Conservation (phyloP, 2,888 invertebrate species). For the Brenthis ino region DNA sequence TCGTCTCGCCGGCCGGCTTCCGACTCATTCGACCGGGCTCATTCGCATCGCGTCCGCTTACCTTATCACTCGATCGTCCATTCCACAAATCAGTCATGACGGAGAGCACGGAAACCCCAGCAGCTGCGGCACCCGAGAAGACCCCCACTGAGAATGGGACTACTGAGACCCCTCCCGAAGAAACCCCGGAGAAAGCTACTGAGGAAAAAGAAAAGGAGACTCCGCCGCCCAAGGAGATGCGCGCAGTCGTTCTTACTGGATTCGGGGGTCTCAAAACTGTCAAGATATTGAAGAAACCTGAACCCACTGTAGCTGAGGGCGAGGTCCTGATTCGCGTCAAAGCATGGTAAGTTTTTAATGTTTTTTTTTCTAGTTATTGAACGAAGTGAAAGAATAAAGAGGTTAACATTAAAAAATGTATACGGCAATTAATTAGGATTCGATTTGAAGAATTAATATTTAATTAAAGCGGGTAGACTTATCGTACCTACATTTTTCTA, state of each 20-base stretch:
- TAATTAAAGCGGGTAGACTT: no score
- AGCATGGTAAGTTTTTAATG: constrained; percentile 87
- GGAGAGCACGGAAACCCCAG: constrained; percentile 78
- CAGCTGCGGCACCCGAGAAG: constrained; percentile 80
- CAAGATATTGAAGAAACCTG: constrained; percentile 91
- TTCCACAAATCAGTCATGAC: constrained; percentile 64
- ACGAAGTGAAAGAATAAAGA: not conserved
- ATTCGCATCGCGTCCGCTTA: constrained; percentile 68
- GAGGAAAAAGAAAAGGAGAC: constrained; percentile 81
- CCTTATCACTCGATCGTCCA: constrained; percentile 61
- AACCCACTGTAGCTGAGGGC: constrained; percentile 86
- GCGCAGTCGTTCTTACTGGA: constrained; percentile 91
- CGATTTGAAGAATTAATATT: no score
- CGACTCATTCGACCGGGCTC: constrained; percentile 61
- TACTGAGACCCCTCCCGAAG: constrained; percentile 75
- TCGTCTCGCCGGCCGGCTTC: constrained; percentile 73
- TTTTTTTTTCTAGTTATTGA: not conserved
- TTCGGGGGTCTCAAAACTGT: constrained; percentile 94
- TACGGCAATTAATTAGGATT: no score
- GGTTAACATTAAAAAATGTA: no score
- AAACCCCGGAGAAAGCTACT: constrained; percentile 78
- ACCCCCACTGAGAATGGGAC: constrained; percentile 80
- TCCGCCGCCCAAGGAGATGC: constrained; percentile 90
- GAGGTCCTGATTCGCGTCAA: constrained; percentile 92
- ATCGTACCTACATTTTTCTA: no score